phyloP scores from a whole-genome alignment of 2,797 vertebrate species.

The Acanthopagrus latus region DNA sequence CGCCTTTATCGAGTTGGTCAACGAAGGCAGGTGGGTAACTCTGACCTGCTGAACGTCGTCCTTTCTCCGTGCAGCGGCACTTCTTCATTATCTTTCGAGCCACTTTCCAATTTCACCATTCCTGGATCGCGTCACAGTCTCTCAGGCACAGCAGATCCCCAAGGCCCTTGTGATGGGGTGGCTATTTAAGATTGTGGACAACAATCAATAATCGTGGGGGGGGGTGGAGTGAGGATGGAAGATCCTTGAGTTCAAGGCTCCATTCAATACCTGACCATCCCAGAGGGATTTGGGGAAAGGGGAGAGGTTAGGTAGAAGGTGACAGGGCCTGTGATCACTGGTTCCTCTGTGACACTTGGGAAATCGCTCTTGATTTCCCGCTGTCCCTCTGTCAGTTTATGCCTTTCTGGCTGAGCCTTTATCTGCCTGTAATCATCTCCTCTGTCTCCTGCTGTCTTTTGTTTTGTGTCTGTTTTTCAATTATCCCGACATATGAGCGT shows the following conservation, averaged over 20 bases:
- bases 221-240: slow-evolving; percentile 58
- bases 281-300: slow-evolving; percentile 65
- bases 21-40: slow-evolving; percentile 91
- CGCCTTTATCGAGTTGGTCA: slow-evolving; percentile 95
- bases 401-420: slow-evolving; percentile 38
- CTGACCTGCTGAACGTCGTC: neutral
- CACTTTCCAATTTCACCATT: slow-evolving; percentile 49
- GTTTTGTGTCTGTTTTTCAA: slow-evolving; percentile 38
- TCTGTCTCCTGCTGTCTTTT: slow-evolving; percentile 32
- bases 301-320: slow-evolving; percentile 62
- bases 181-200: slow-evolving; percentile 60
- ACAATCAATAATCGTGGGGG: slow-evolving; percentile 72
- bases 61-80: slow-evolving; percentile 22
- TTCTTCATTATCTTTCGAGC: slow-evolving; percentile 63
- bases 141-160: slow-evolving; percentile 28
- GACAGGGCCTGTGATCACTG: slow-evolving; percentile 64
- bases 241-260: slow-evolving; percentile 76
- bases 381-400: slow-evolving; percentile 44
- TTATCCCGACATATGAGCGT: slow-evolving; percentile 12
- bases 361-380: slow-evolving; percentile 65
- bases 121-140: slow-evolving; percentile 37
- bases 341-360: slow-evolving; percentile 57
- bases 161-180: slow-evolving; percentile 43
- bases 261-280: slow-evolving; percentile 78
- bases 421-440: slow-evolving; percentile 49